Evolutionary conservation across 2,113 vertebrate genomes (phyloP).

Genomic region (Pollimyrus isidori): DNA sequence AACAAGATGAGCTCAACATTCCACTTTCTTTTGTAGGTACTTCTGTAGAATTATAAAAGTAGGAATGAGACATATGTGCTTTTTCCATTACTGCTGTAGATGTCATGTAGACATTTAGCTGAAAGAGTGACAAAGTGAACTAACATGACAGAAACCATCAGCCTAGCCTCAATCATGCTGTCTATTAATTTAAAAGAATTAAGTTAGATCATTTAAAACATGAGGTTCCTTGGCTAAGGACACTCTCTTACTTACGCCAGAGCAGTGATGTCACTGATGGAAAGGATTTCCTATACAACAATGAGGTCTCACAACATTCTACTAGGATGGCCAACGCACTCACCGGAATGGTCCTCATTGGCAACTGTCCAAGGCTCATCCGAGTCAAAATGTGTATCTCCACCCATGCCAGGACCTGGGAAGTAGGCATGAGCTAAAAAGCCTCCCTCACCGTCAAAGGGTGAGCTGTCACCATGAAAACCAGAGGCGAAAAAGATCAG

Average conservation of each 20-base stretch:
- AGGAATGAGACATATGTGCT: not conserved
- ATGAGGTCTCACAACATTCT: not conserved
- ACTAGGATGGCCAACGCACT: slow-evolving; percentile 30
- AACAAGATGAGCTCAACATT: not conserved
- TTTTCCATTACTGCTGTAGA: not conserved
- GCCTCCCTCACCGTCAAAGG: slow-evolving; percentile 86
- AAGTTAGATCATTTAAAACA: not conserved
- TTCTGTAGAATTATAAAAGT: not conserved
- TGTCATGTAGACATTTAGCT: not conserved
- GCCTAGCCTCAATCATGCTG: not conserved
- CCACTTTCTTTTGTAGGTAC: not conserved
- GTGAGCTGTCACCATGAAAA: slow-evolving; percentile 92
- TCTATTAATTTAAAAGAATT: not conserved
- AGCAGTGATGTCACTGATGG: not conserved
- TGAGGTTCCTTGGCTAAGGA: not conserved
- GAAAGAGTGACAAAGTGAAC: not conserved
- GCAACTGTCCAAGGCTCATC: slow-evolving; percentile 93
- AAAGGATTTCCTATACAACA: not conserved
- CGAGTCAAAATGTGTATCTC: slow-evolving; percentile 87
- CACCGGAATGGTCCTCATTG: slow-evolving; percentile 71
- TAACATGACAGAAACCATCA: not conserved
- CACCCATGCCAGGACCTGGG: slow-evolving; percentile 85
- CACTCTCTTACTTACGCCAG: not conserved
- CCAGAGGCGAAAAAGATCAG: slow-evolving; percentile 89
- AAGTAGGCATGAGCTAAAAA: slow-evolving; percentile 94